A percentile compares a stretch with the other conserved stretches of the same genome.
phyloP scores from a whole-genome alignment of 2,888 invertebrate species.

The Chirona hameri region DNA sequence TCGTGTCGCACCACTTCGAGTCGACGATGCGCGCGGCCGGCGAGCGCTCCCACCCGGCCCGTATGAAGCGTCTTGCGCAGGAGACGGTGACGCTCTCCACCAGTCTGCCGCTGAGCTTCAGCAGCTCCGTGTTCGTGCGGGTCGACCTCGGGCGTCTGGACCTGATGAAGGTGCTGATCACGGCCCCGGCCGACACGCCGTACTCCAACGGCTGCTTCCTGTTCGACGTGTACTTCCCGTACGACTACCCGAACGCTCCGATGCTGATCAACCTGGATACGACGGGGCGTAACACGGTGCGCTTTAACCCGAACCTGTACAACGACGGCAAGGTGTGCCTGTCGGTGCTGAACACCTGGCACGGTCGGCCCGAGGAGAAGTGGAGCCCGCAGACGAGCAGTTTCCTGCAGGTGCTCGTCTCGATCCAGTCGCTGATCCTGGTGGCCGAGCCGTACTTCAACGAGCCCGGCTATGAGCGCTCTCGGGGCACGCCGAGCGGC shows the following conservation, averaged over 20 bases:
- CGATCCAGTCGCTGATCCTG: slow-evolving; percentile 86
- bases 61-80: slow-evolving; percentile 71
- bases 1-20: slow-evolving; percentile 85
- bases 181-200: slow-evolving; percentile 85
- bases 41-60: slow-evolving; percentile 75
- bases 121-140: slow-evolving; percentile 91
- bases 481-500: slow-evolving; percentile 81
- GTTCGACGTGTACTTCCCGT: slow-evolving; percentile 83
- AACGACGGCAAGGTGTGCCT: slow-evolving; percentile 94
- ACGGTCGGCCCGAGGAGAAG: slow-evolving; percentile 92
- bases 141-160: slow-evolving; percentile 91
- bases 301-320: slow-evolving; percentile 90
- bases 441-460: slow-evolving; percentile 93
- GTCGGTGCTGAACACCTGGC: slow-evolving; percentile 94
- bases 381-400: slow-evolving; percentile 96
- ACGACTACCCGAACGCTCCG: slow-evolving; percentile 67
- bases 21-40: slow-evolving; percentile 80
- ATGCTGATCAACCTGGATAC: slow-evolving; percentile 89
- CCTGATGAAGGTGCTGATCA: slow-evolving; percentile 93
- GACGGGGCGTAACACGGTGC: slow-evolving; percentile 79
- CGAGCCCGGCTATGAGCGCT: slow-evolving; percentile 89
- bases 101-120: slow-evolving; percentile 84
- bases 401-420: slow-evolving; percentile 81
- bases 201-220: slow-evolving; percentile 90
- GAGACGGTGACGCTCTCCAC: slow-evolving; percentile 91